Evolutionary conservation across 2,888 invertebrate species (phyloP).

Genomic region (Branchellion lobata): DNA sequence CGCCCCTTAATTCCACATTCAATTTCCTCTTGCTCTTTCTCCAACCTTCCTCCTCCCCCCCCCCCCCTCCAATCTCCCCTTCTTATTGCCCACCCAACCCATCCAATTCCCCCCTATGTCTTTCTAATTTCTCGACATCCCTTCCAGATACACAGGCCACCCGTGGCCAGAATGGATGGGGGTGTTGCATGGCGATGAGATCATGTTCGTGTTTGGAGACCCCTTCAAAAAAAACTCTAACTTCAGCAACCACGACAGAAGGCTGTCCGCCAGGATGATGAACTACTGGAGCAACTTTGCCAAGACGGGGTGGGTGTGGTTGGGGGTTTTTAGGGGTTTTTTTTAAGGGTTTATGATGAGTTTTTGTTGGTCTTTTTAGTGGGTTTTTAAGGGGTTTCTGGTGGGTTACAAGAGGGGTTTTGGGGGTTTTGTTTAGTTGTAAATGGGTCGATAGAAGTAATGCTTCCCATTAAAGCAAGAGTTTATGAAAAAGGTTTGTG

Average conservation of each 20-base stretch:
- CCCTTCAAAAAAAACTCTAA: slow-evolving; percentile 78
- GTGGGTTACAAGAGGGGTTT: too few species aligned
- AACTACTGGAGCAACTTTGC: slow-evolving; percentile 67
- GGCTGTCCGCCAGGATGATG: slow-evolving; percentile 84
- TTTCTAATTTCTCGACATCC: slow-evolving; percentile 87
- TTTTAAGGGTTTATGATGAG: too few species aligned
- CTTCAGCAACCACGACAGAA: slow-evolving; percentile 79
- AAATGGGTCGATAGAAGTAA: too few species aligned
- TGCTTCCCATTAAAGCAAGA: too few species aligned
- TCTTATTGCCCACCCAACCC: too few species aligned
- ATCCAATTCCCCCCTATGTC: slow-evolving; percentile 83
- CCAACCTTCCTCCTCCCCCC: slow-evolving; percentile 86
- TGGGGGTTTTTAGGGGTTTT: too few species aligned
- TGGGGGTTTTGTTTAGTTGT: too few species aligned
- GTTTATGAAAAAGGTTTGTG: too few species aligned
- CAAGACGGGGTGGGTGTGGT: slow-evolving; percentile 52
- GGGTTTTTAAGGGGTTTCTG: too few species aligned
- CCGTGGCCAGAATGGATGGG: slow-evolving; percentile 95
- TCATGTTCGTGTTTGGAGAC: slow-evolving; percentile 84
- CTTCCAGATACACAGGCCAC: slow-evolving; percentile 75
- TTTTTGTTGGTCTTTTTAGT: too few species aligned
- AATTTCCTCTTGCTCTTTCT: slow-evolving; percentile 84
- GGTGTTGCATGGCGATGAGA: slow-evolving; percentile 93
- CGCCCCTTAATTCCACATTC: not conserved
- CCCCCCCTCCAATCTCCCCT: too few species aligned